Base-by-base conservation (phyloP, 2,888 invertebrate species). In the Germaria angustata region DNA sequence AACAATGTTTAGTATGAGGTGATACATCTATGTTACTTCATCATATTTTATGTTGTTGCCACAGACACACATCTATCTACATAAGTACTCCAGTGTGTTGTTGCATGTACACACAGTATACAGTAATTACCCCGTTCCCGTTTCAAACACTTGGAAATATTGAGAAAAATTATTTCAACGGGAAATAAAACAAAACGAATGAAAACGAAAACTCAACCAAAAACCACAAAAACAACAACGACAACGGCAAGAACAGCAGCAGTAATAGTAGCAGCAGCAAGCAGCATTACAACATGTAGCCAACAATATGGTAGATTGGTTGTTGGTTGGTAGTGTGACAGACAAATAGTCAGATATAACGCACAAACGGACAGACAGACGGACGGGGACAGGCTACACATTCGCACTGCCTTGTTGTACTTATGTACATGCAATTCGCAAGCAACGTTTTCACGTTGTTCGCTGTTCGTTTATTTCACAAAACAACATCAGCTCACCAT, bases 1-100 rank as follows among this genome's bases (percentile, higher is more conserved):
- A 69, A 69, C 46, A 55, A 34, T 75, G 51, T 80, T 77, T 68
- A 75, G 61, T 69, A 75, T 73, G 80, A 75, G 75, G 68, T 80
- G 73, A 46, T 39, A 73, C 72, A 73, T 66, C 41, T 59, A 79
- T 66, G 72, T 79, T 73, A 61, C 51, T 61, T 66, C 53, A 73
- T 72, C 66, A 73, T 22, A 75, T 69, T 61, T 55, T 41, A 66
- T 51, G 57, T 51, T 65, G 63, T 44, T 53, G 55, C 20, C 39
- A 32, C 53, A 53, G 51, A 28, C n/a, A 28, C 28, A 28, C 28
- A 28, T 28, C 11, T 24, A 57, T 2, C 2, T n/a, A 59, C 53
- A 53, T 32, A 53, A 3, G n/a, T 9, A 28, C 15, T 9, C 32
- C 39, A 39, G 2, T 17, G 3, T 49, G 49, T 22, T 49, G 49